Evolutionary conservation across 2,888 invertebrate genomes (phyloP), one percentile per base, ranked within the genome.

Genomic region (Mythimna ferrago): DNA sequence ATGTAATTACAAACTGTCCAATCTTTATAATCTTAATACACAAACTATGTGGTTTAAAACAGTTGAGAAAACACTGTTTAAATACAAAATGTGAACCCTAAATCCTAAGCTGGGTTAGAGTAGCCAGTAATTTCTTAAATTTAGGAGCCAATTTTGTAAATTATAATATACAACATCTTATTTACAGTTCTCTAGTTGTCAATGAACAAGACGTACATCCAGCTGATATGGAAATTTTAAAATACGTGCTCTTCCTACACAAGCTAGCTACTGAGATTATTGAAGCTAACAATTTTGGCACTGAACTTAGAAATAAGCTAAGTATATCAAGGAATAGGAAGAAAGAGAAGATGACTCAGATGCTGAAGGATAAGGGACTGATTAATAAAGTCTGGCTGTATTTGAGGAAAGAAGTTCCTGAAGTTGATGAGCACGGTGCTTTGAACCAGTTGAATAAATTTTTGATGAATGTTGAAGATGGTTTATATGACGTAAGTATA

Each of bases 401-500:
- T 64, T 51, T 82, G 2, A 79, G 72, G 9, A 74, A 48, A 1
- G 26, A 76, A 0, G 16, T 70, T 1, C 81, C 78, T 0, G 68
- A 74, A 6, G 58, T 56, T 0, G 44, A 53, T 21, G 64, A 67
- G 0, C 0, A 54, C 2, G 44, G 16, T 1, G 80, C 82, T 7
- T 21, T 91, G 4, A 48, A 75, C 0, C 76, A 85, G 1, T 85
- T 93, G 2, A 71, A 84, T 5, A 26, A 56, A 0, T 91, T 92
- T 66, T 41, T 93, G 9, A 41, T 78, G 3, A 80, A 89, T 62
- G n/a, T 93, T 1, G 84, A 86, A 44, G 68, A 71, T n/a, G 75
- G 80, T 53, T 85, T 95, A 58, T 85, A 85, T 77, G 90, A 92
- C 75, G 95, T 94, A 86, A 93, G 94, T 71, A 54, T 26, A 14